Percentiles rank a stretch among this genome's conserved stretches.
Conservation (phyloP, 1,140 invertebrate genomes). For the Helicoverpa armigera region DNA sequence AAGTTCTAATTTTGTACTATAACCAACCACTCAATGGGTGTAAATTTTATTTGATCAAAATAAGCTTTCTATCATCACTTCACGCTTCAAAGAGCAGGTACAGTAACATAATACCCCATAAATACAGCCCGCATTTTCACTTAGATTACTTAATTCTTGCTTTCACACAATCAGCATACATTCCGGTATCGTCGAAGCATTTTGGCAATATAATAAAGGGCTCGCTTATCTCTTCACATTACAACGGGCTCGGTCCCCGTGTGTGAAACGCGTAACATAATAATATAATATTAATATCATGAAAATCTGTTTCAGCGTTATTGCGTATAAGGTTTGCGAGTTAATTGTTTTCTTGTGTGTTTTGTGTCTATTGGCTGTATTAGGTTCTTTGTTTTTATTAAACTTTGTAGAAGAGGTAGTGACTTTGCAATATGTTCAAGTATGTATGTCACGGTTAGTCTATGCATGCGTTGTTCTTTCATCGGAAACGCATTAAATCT, state of each 20-base stretch:
- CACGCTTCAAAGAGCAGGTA: too few relatives aligned
- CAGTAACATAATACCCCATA: too few relatives aligned
- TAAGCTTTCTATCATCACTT: too few relatives aligned
- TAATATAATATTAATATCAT: conserved; percentile 9
- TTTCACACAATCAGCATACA: background rate
- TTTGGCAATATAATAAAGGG: conserved; percentile 27
- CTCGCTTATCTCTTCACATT: conserved; percentile 35
- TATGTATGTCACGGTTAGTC: too few relatives aligned
- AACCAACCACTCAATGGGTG: too few relatives aligned
- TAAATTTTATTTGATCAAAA: too few relatives aligned
- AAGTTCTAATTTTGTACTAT: too few relatives aligned
- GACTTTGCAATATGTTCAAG: too few relatives aligned
- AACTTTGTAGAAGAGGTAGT: too few relatives aligned
- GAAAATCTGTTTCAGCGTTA: conserved; percentile 3
- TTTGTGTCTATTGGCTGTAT: too few relatives aligned
- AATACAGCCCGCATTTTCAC: background rate
- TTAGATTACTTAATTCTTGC: background rate
- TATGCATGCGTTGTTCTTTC: too few relatives aligned
- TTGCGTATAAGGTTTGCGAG: background rate
- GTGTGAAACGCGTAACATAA: background rate
- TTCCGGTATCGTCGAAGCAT: conserved; percentile 13
- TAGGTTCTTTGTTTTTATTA: background rate
- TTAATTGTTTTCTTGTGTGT: background rate
- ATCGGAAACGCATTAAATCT: too few relatives aligned
- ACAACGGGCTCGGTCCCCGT: conserved; percentile 2